Evolutionary conservation across 2,888 invertebrate species (phyloP), one percentile per base, ranked within the genome.

Genomic region (Camponotus fellah): DNA sequence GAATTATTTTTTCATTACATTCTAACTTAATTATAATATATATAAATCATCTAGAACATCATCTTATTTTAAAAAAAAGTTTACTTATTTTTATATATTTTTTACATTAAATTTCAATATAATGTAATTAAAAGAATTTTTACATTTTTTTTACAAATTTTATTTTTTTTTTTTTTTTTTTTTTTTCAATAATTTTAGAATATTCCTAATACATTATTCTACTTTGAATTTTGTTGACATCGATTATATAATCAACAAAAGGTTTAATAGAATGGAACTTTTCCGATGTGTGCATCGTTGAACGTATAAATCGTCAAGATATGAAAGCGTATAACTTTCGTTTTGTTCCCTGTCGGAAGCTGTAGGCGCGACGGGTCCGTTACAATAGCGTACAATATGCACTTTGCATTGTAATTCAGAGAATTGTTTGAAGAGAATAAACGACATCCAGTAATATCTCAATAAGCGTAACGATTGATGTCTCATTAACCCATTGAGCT

Each of bases 291-390:
- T 9, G 79, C 72, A 62, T 80, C 72, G 46, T 71, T 71, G 62
- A 86, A 84, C 58, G n/a, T 84, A 77, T 69, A 88, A 86, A 85
- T 84, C 37, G 49, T 82, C 64, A 77, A 86, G 74, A 90, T 83
- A 66, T 58, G 82, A 86, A 83, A 90, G 75, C 62, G 21, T 88
- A 49, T 14, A 62, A 76, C 85, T 87, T 89, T 87, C 86, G 82
- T 86, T 86, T 92, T 92, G 92, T 92, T 92, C 92, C 92, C 91
- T 85, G 84, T 88, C 85, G 85, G 85, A 83, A 77, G 66, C 21
- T 79, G 46, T 68, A 77, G 68, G 68, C 62, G 74, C 84, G 74
- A 77, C 80, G 81, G n/a, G 65, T 64, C 81, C 75, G 60, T 77
- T 84, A 74, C 81, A 80, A 76, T 71, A 69, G 74, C 58, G 32